Evolutionary conservation across 2,797 vertebrate genomes (phyloP), one percentile per base, ranked within the genome.

Genomic region (Cygnus olor): DNA sequence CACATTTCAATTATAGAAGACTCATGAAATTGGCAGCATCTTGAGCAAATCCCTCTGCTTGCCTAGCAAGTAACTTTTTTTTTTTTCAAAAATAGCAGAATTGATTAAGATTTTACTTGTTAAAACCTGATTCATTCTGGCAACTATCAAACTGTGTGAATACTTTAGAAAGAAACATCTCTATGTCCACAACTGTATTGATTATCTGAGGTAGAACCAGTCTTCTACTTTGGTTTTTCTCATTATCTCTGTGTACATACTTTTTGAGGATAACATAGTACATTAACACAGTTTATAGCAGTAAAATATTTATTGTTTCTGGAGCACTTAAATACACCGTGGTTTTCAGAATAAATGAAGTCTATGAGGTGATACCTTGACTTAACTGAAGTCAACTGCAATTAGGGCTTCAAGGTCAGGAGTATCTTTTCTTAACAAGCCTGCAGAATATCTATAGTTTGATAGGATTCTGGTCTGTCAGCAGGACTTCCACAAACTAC

Each of bases 231-330:
- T 44, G 60, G 13, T 69, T 57, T 89, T 88, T 28, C 49, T 89
- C 30, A 6, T 20, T 61, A 85, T 42, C 54, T 92, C 84, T 85
- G 56, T 45, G 34, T 34, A 49, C 58, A 42, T 7, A 49, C 12
- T 57, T 92, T 85, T 57, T 82, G 38, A 79, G 60, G 32, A 57
- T n/a, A 89, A 89, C 10, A n/a, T 1, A 74, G n/a, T 32, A 22
- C 72, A 93, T 78, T 93, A 91, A 81, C 57, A 66, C 14, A 32
- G 38, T 92, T 92, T 94, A 36, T 27, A 88, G 66, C 0, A 58
- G 36, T 60, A 68, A 85, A 96, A n/a, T 81, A 91, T 69, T 80
- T 80, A 71, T 47, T 89, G 47, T 91, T 95, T 91, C 69, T 68
- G 76, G 74, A 90, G 54, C 68, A 80, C 64, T 85, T 60, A 77